Base-by-base conservation (phyloP, 2,113 vertebrate genomes). In the Urocynchramus pylzowi region DNA sequence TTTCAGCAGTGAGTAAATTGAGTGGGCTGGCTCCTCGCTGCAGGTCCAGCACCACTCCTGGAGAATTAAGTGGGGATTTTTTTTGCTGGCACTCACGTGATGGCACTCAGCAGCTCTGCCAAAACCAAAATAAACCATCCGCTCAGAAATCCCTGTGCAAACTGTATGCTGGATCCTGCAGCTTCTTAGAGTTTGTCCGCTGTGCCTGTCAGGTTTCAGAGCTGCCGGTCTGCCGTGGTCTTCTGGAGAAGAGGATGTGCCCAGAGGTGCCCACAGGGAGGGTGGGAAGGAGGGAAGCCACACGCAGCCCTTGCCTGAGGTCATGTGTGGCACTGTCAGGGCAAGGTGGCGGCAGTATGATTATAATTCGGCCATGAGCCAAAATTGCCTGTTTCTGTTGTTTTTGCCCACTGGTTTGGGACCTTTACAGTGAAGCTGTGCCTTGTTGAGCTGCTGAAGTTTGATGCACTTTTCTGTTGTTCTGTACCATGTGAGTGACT, bases 201-300 rank as follows among this genome's bases (percentile, higher is more conserved):
- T 88, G 33, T 95, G 44, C 59, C 64, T 93, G 69, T 80, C 30
- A 35, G 56, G 84, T 28, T 76, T 92, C 5, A 33, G 47, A 89
- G 83, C 87, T 96, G 56, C 57, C 3, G 1, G 7, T 83, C 67
- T 94, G 57, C 35, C 4, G 23, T 74, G 61, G 74, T 70, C 56
- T 74, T 84, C 28, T 97, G 10, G 10, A 87, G 74, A 75, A 94
- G 90, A 94, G 82, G 15, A 95, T 23, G n/a, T 96, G 80, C 74
- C 60, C 82, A 90, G 86, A 84, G 90, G 68, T 95, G 90, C 91
- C 94, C 47, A 16, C 11, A 44, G 90, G 84, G 82, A 45, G 7
- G 52, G 60, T 67, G 77, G 88, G 41, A 84, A 73, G 86, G 27
- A 76, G 59, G 78, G 49, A 94, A 93, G 57, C 70, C 30, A 2